Base-by-base conservation (phyloP, 1,140 invertebrate genomes). In the Eubasilissa regina region DNA sequence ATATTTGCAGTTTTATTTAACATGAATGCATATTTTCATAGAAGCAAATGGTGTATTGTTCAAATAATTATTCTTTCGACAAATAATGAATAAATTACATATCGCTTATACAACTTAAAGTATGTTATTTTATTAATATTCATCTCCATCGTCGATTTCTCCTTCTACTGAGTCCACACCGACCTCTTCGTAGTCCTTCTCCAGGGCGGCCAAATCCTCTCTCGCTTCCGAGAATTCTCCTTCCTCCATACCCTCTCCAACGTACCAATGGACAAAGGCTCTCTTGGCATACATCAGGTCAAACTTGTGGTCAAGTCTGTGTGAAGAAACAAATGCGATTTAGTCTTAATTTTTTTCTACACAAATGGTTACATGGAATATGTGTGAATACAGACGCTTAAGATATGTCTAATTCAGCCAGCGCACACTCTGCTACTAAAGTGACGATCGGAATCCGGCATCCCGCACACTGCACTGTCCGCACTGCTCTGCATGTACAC, bases 141-240 rank as follows among this genome's bases (percentile, higher is more conserved):
- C 91, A 75, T 91, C 91, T 79, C 89, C 90, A 79, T 91, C 90
- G 21, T 91, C 91, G 0, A 90, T 87, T 80, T 93, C 93, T 43
- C 87, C 88, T 81, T 91, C 91, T n/a, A 90, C 90, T 44, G 92
- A 91, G 84, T 92, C 91, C 0, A 90, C 86, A 13, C 89, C 91
- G 56, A 94, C 92, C 84, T 93, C 91, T 85, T 92, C 91, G 83
- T 92, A 92, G 85, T 95, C 94, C 86, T 94, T 94, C 86, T 95
- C 93, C 0, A 95, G 88, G 15, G 94, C 94, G 10, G 95, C 95
- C 84, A 96, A 87, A 89, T 97, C 95, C 87, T 97, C 95, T 75
- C 95, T 92, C 6, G 95, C 95, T 84, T 97, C 96, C 4, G 91
- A 92, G 89, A 97, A 97, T 86, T 96, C 95, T 66, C 92, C 93